Evolutionary conservation across 37 sponge, comb jelly and placozoan species (phyloP), one percentile per base, ranked within the genome.

Genomic region (Mnemiopsis leidyi): DNA sequence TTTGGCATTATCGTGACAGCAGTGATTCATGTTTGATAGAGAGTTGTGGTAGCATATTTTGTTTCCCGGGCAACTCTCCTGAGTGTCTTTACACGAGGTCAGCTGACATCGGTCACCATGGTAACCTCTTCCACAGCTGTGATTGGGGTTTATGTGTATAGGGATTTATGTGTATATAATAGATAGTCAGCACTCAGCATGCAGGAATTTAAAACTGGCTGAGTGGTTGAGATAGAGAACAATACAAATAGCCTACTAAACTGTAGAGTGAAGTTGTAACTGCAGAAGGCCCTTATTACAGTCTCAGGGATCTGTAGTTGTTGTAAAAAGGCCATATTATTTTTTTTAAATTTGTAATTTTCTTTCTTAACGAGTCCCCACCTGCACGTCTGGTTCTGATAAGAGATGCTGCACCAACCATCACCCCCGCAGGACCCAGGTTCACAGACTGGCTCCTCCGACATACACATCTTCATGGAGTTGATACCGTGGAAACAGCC

Each of bases 101-200:
- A 33, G 39, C 29, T 85, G 61, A 39, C 90, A 85, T 61, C 61
- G 40, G 61, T 85, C 61, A 38, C 90, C 90, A 23, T 13, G 16
- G 61, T 23, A 85, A 40, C 90, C 90, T 25, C 0, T 0, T 20
- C 61, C 61, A 33, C 90, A 85, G 1, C 90, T 85, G 90, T 33
- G 36, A 79, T 79, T n/a, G n/a, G n/a, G n/a, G n/a, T n/a, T n/a
- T n/a, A n/a, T n/a, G n/a, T n/a, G n/a, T n/a, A n/a, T n/a, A n/a
- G n/a, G n/a, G n/a, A n/a, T n/a, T n/a, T n/a, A n/a, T n/a, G n/a
- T n/a, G n/a, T n/a, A n/a, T n/a, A n/a, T n/a, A n/a, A n/a, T n/a
- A n/a, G n/a, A n/a, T n/a, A n/a, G n/a, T n/a, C n/a, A n/a, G n/a
- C n/a, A n/a, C n/a, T n/a, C n/a, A n/a, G n/a, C n/a, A n/a, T n/a